Evolutionary conservation across 2,113 vertebrate genomes (phyloP), one percentile per base, ranked within the genome.

Genomic region (Hiodon tergisus): DNA sequence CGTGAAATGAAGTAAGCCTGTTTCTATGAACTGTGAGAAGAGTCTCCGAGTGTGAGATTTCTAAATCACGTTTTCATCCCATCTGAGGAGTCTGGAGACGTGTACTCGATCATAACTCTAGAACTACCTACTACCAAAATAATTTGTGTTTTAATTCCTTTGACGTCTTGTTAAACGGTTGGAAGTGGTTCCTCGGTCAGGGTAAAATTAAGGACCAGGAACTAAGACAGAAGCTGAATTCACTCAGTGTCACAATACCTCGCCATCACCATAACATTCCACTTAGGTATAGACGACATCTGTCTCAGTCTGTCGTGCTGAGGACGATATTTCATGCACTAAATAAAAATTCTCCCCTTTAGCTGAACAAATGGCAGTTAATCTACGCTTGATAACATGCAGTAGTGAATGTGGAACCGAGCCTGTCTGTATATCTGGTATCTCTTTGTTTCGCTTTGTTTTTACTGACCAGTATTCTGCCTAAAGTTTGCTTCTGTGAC

Each of bases 381-480:
- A 91, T 95, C 94, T 94, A 88, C 90, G 94, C 96, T 96, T 96
- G 93, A 87, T 93, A 86, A 87, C 91, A 92, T 87, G 92, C 96
- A 93, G 94, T 96, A 95, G 95, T 98, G 96, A 96, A 94, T 94
- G 95, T 96, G 95, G 95, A 96, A 92, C 91, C 86, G 90, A 95
- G 93, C 93, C 95, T 96, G 94, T 98, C 92, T 97, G 95, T 98
- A 94, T 97, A 96, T 96, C 95, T 96, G 95, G 93, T 96, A 94
- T 95, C 92, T 96, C 93, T 92, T 90, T 31, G 31, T 31, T 81
- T 90, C 91, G 87, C 94, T 94, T 95, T 92, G 93, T 96, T 97
- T 98, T 94, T 95, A 95, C 94, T 95, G 93, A 96, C 93, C 95
- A 97, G 95, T 98, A 95, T 96, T 98, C 95, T 95, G 94, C 95